Evolutionary conservation across 1,140 invertebrate genomes (phyloP).

Genomic region (Neotoxoptera formosana): DNA sequence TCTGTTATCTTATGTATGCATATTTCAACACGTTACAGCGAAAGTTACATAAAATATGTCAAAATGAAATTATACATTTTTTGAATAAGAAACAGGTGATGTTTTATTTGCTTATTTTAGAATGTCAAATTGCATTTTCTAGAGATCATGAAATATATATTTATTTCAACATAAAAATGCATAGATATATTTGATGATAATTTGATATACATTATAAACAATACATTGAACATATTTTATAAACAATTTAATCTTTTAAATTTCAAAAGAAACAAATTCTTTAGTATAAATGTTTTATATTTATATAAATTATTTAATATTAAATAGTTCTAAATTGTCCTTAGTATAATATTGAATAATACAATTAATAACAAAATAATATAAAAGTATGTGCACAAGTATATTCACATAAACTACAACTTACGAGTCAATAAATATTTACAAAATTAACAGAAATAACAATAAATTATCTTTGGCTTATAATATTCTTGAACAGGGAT

Average conservation of each 20-base stretch:
- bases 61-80: not conserved
- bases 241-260: not conserved
- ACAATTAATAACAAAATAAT: conserved; percentile 31
- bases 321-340: not conserved
- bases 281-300: not conserved
- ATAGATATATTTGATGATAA: not conserved
- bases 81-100: not conserved
- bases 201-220: not conserved
- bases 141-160: conserved; percentile 50
- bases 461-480: conserved; percentile 53
- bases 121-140: not conserved
- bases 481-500: conserved; percentile 18
- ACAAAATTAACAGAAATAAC: not conserved
- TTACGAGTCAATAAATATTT: not conserved
- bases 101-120: not conserved
- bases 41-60: not conserved
- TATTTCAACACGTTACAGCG: not conserved
- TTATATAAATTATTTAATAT: conserved; percentile 3
- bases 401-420: not conserved
- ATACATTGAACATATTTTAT: not conserved
- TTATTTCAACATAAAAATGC: conserved; percentile 26
- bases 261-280: not conserved
- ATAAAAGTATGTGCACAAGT: not conserved
- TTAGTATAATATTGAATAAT: not conserved
- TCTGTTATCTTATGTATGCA: not conserved